phyloP scores from a whole-genome alignment of 2,888 invertebrate genomes.

The Labia minor region DNA sequence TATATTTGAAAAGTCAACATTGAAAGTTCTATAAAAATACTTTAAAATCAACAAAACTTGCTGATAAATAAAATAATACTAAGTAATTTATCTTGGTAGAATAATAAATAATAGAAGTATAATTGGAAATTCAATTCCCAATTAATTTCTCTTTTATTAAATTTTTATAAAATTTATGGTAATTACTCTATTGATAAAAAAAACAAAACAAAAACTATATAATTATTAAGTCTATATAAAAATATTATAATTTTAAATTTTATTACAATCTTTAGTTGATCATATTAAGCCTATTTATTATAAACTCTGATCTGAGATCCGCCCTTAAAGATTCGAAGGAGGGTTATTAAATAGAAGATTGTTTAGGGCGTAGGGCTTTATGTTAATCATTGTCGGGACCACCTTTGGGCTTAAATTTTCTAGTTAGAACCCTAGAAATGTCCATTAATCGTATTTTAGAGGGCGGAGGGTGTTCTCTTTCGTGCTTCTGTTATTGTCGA shows the following conservation, averaged over 20 bases:
- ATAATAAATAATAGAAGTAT: too few relatives aligned
- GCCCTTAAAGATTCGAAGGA: constrained; percentile 5
- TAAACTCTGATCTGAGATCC: background rate
- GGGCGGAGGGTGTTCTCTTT: background rate
- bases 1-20: too few relatives aligned
- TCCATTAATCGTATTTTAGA: background rate
- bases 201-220: too few relatives aligned
- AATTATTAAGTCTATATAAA: background rate
- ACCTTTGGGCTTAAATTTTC: background rate
- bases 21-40: too few relatives aligned
- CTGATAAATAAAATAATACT: too few relatives aligned
- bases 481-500: background rate
- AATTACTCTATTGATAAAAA: background rate
- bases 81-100: too few relatives aligned
- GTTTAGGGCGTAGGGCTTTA: background rate
- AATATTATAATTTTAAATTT: background rate
- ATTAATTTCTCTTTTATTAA: background rate
- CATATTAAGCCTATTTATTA: background rate
- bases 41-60: too few relatives aligned
- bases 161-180: background rate
- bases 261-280: background rate
- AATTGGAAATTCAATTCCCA: too few relatives aligned
- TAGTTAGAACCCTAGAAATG: background rate
- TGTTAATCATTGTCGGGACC: background rate
- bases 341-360: background rate